Evolutionary conservation across 2,797 vertebrate species (phyloP).

Genomic region (Menidia menidia): DNA sequence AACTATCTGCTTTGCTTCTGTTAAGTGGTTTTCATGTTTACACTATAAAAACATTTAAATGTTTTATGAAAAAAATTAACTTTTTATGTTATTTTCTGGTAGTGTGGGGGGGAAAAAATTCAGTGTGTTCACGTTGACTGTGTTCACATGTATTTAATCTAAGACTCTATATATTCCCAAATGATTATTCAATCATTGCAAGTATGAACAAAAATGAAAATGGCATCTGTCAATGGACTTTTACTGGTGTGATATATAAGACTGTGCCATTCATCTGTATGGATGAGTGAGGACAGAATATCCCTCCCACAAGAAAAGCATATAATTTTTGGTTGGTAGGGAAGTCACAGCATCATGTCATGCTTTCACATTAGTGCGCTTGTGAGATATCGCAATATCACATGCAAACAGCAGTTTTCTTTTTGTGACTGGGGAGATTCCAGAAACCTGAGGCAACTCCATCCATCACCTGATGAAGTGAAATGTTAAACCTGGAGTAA

Average conservation of each 20-base stretch:
- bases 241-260: not conserved
- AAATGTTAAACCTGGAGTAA: conserved; percentile 14
- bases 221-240: not conserved
- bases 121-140: not conserved
- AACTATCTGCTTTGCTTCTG: not conserved
- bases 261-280: not conserved
- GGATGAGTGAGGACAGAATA: not conserved
- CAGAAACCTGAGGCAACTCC: conserved; percentile 20
- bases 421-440: conserved; percentile 22
- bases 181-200: not conserved
- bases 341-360: conserved; percentile 43
- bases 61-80: too few species aligned
- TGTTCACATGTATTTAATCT: not conserved
- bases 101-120: not conserved
- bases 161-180: not conserved
- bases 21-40: not conserved
- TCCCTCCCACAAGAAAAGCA: not conserved
- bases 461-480: conserved; percentile 7
- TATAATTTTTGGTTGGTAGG: conserved; percentile 19
- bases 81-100: not conserved
- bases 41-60: too few species aligned
- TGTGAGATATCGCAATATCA: conserved; percentile 32
- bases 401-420: conserved; percentile 30
- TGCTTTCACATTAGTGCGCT: conserved; percentile 23
- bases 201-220: not conserved